A percentile compares a stretch with the other conserved stretches of the same genome.
Conservation (phyloP, 2,888 invertebrate genomes). For the Pedicia rivosa region DNA sequence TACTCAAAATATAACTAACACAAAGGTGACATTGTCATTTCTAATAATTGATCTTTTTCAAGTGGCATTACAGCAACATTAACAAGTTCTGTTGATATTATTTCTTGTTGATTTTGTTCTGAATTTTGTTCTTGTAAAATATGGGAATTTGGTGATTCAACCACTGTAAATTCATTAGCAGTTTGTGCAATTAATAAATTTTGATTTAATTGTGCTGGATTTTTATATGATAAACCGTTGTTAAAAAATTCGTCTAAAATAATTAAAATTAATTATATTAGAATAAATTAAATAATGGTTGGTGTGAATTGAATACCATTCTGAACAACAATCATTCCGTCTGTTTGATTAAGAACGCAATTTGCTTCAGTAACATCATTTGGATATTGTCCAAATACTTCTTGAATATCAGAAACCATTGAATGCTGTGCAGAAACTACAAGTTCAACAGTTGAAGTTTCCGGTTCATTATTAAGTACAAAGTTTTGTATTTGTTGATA, state of each 20-base stretch:
- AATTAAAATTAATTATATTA: too few species aligned
- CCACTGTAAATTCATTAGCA: too few species aligned
- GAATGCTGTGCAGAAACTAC: background rate
- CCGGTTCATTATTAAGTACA: background rate
- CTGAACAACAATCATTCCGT: constrained; percentile 1
- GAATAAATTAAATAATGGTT: too few species aligned
- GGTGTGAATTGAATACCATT: background rate
- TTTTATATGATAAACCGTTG: background rate
- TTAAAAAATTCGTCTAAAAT: background rate
- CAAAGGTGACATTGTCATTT: constrained; percentile 2
- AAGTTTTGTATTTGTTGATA: constrained; percentile 2
- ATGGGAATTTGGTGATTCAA: too few species aligned
- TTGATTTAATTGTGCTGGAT: too few species aligned
- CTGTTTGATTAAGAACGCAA: background rate
- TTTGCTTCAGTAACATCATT: background rate
- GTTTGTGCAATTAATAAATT: background rate
- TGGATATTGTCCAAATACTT: background rate
- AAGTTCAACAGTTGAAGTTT: too few species aligned
- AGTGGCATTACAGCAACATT: background rate
- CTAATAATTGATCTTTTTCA: background rate
- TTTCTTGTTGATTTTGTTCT: background rate
- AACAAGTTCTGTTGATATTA: background rate
- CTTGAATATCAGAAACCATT: background rate
- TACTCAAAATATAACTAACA: too few species aligned
- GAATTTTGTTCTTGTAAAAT: background rate